Evolutionary conservation across 2,888 invertebrate genomes (phyloP), one percentile per base, ranked within the genome.

Genomic region (Drosophila siamana): DNA sequence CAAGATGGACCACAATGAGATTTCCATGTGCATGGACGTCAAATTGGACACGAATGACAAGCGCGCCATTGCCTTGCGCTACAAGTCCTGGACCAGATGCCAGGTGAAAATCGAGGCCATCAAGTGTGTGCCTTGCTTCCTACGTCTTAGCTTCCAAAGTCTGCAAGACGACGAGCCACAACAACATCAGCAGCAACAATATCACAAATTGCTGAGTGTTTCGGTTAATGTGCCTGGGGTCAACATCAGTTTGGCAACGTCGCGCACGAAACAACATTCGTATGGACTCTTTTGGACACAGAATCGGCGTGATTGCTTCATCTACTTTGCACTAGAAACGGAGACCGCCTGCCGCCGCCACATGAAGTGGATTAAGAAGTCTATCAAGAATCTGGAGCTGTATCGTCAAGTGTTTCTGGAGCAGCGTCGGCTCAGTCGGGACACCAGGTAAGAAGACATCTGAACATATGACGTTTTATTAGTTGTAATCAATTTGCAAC

Each of bases 251-350:
- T 74, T 90, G 69, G 92, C 92, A 19, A 89, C 86, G 16, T 92
- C 92, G 1, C 90, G 92, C 47, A 92, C 92, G 3, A 92, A 92
- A 64, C 82, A 88, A 41, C 78, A 90, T 62, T 91, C 92, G 1
- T 92, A 92, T 69, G 92, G 92, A 0, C 69, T 92, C 3, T 92
- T 92, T 71, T 92, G 92, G 92, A 91, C 91, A 24, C 91, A 92
- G 63, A 91, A 92, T 82, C 91, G 92, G 2, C 92, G 92, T 13
- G 86, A 91, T 59, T 92, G 92, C 67, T 91, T 89, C 19, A 90
- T 92, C 7, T 92, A 92, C 60, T 91, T 92, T 77, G 90, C 92
- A 2, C 79, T 92, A 7, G 92, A 92, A 43, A 90, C 92, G 0
- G 90, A 91, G 64, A 66, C 78, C 2, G 85, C 88, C 8, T 92